Evolutionary conservation across 2,797 vertebrate genomes (phyloP), one percentile per base, ranked within the genome.

Genomic region (Sternotherus odoratus): DNA sequence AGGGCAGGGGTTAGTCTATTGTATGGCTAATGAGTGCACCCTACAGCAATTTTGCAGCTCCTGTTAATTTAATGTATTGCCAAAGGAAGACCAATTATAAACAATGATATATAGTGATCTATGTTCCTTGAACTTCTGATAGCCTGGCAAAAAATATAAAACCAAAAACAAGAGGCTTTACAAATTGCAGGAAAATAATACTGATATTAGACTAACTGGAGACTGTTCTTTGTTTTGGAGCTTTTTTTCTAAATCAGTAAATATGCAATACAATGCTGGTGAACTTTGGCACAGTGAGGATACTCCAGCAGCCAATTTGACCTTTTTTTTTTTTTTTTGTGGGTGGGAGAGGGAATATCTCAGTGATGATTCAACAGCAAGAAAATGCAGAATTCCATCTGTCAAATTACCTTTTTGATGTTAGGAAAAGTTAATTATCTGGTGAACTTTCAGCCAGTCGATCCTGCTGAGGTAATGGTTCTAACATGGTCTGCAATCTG

Each of bases 401-500:
- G 57, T 78, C 84, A 91, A 82, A 82, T 69, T 82, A 82, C 77
- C 83, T 86, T 72, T 91, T 86, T 86, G 84, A 91, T 82, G 89
- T 91, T 74, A 91, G 84, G 50, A 84, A 74, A 81, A 5, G 43
- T 57, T 88, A 77, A 53, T 46, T 85, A 28, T 0, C 11, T 1
- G 1, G 82, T 39, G 79, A 86, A 4, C 75, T 60, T 79, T 39
- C 21, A 4, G 80, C 16, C 33, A 53, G 46, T 51, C n/a, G n/a
- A 93, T 60, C 83, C 54, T 85, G 30, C 66, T 19, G 33, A 87
- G 78, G 86, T 43, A 87, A 89, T 60, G 49, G 53, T 30, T 77
- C 43, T 87, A 74, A 49, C 51, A 54, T 77, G 86, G 43, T 0
- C 1, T 95, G 82, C 17, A 82, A 19, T 49, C 63, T 88, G 74